These are phyloP conservation scores for Pararge aegeria DNA, from an alignment of 1,140 invertebrate species.

Conservation along the genomic window DNA sequence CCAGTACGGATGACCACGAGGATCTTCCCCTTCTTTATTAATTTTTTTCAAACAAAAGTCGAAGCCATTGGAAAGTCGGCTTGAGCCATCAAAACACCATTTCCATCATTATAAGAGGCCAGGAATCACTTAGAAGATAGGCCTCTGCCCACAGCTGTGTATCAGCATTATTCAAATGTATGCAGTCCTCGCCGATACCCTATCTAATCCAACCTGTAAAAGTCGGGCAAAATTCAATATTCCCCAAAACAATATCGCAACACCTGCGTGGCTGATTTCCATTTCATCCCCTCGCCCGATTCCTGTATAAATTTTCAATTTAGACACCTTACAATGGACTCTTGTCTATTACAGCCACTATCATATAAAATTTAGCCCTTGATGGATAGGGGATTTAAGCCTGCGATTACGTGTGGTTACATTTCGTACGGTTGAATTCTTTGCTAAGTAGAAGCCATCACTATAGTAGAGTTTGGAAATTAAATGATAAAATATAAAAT, in stretches of 20 bases:
- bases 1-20: too few species aligned
- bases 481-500: too few species aligned
- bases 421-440: neutral
- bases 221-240: slow-evolving; percentile 53
- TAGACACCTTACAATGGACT: slow-evolving; percentile 37
- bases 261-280: slow-evolving; percentile 49
- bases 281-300: slow-evolving; percentile 32
- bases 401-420: neutral
- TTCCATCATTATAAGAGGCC: slow-evolving; percentile 1
- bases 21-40: too few species aligned
- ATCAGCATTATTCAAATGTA: slow-evolving; percentile 38
- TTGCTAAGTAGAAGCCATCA: neutral
- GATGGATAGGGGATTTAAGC: slow-evolving; percentile 8
- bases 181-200: slow-evolving; percentile 32
- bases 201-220: slow-evolving; percentile 51
- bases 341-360: slow-evolving; percentile 23
- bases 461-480: too few species aligned
- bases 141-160: slow-evolving; percentile 7
- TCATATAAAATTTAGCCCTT: slow-evolving; percentile 21
- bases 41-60: too few species aligned
- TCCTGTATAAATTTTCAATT: slow-evolving; percentile 53
- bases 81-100: neutral
- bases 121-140: slow-evolving; percentile 19
- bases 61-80: too few species aligned
- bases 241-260: slow-evolving; percentile 50